These are phyloP conservation scores for Sparus aurata DNA, from an alignment of 2,797 vertebrate genomes.

Conservation along the genomic window DNA sequence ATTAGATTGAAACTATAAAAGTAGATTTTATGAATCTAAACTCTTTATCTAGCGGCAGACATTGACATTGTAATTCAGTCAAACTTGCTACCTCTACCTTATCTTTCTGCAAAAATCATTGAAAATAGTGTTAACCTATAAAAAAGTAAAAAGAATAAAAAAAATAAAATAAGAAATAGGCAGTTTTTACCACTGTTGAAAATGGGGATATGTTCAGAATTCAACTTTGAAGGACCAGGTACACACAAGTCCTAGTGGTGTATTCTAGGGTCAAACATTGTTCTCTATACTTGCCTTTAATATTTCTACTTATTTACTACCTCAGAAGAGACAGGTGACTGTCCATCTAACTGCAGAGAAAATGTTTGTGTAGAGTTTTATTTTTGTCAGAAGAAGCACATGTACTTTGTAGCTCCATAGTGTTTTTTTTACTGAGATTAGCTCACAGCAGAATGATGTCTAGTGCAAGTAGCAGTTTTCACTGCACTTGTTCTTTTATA, in stretches of 20 bases:
- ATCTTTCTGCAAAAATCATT: constrained; percentile 69
- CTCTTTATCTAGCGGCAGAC: constrained; percentile 74
- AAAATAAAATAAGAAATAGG: constrained; percentile 38
- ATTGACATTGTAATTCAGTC: constrained; percentile 74
- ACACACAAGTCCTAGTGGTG: constrained; percentile 46
- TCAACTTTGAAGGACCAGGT: constrained; percentile 56
- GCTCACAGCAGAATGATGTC: constrained; percentile 53
- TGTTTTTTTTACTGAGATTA: constrained; percentile 62
- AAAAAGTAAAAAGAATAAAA: constrained; percentile 16
- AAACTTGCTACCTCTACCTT: constrained; percentile 82
- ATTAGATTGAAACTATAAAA: constrained; percentile 79
- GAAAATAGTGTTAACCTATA: constrained; percentile 67
- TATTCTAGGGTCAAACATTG: constrained; percentile 53
- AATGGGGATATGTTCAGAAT: constrained; percentile 38
- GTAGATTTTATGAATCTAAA: constrained; percentile 78
- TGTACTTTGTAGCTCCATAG: constrained; percentile 77
- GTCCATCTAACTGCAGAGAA: constrained; percentile 78
- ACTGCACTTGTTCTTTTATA: constrained; percentile 38
- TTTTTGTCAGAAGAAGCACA: constrained; percentile 79
- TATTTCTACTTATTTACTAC: constrained; percentile 83
- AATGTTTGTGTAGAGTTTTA: constrained; percentile 75
- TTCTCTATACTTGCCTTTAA: constrained; percentile 73
- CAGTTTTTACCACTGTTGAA: constrained; percentile 66
- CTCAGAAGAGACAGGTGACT: constrained; percentile 79
- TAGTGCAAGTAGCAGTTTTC: constrained; percentile 35